Conservation (phyloP, 2,113 vertebrate species). For the Ahaetulla prasina region DNA sequence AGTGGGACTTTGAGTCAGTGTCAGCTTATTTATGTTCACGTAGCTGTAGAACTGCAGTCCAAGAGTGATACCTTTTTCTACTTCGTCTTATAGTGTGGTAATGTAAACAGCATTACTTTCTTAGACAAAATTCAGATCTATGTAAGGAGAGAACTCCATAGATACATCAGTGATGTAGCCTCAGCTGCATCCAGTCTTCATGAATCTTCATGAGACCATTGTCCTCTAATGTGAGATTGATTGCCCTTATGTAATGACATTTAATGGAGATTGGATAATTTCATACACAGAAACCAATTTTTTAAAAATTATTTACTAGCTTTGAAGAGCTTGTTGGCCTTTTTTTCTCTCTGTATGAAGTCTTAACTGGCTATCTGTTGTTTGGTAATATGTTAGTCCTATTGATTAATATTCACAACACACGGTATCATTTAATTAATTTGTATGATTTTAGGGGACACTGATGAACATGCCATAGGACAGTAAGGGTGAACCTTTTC, state of each 20-base stretch:
- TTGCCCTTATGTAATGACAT: conserved; percentile 54
- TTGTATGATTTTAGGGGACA: not conserved
- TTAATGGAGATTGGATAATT: conserved; percentile 40
- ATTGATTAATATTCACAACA: not conserved
- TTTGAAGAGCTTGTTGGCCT: not conserved
- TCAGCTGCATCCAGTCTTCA: conserved; percentile 46
- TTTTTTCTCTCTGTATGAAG: not conserved
- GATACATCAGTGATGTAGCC: conserved; percentile 6
- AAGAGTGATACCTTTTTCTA: not conserved
- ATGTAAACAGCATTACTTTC: not conserved
- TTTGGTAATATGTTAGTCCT: not conserved
- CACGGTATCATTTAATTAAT: not conserved
- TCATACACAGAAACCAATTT: not conserved
- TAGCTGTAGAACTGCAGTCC: not conserved
- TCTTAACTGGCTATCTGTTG: not conserved
- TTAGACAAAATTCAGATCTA: not conserved
- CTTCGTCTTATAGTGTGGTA: not conserved
- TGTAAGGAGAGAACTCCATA: not conserved
- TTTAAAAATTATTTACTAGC: not conserved
- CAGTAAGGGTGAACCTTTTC: too few species aligned
- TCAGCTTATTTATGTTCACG: not conserved
- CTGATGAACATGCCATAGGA: not conserved
- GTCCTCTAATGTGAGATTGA: conserved; percentile 59
- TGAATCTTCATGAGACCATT: conserved; percentile 43
- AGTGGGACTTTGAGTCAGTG: not conserved